Conservation (phyloP, 2,113 vertebrate genomes). For the Protobothrops flavoviridis region DNA sequence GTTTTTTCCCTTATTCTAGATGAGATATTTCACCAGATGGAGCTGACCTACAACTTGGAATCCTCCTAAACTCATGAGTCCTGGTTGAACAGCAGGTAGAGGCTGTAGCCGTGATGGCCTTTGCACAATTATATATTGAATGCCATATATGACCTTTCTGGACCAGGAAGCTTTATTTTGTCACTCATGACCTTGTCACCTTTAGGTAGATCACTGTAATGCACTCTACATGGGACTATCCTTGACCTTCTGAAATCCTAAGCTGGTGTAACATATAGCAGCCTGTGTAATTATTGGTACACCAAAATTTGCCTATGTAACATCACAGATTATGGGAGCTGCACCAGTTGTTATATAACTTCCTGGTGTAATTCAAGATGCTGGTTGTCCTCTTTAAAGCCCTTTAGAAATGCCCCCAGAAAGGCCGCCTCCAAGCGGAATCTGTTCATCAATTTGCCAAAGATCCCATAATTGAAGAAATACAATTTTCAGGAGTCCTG, state of each 20-base stretch:
- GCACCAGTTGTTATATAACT: too few relatives aligned
- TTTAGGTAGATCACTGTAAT: neutral
- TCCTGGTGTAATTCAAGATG: too few relatives aligned
- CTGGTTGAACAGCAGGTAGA: neutral
- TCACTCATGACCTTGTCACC: neutral
- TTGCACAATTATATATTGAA: neutral
- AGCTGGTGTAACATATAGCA: too few relatives aligned
- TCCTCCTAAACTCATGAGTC: neutral
- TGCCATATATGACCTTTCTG: neutral
- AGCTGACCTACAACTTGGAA: neutral
- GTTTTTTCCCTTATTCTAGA: neutral
- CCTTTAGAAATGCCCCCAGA: too few relatives aligned
- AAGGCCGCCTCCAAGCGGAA: too few relatives aligned
- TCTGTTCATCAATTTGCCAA: too few relatives aligned
- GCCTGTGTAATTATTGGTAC: too few relatives aligned
- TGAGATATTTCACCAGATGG: neutral
- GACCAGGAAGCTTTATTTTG: neutral
- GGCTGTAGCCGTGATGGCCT: neutral
- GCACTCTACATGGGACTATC: neutral
- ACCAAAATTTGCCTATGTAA: too few relatives aligned
- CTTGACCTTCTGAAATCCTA: too few relatives aligned
- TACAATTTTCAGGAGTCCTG: neutral
- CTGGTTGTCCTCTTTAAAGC: too few relatives aligned
- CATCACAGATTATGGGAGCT: too few relatives aligned
- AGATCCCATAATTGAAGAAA: too few relatives aligned